Conservation (phyloP, 2,113 vertebrate species). For the Scomber scombrus region DNA sequence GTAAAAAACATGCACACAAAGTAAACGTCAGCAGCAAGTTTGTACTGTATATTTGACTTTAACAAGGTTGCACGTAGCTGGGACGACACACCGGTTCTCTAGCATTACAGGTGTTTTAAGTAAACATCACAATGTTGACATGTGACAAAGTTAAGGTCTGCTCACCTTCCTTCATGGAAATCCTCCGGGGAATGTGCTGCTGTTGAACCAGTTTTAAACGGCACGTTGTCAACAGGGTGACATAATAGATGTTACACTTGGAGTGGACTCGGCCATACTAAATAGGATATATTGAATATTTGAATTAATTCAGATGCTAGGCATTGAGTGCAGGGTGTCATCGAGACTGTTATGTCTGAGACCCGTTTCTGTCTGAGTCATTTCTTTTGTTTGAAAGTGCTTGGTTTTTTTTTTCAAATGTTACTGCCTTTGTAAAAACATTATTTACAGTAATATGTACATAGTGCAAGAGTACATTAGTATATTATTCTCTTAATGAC, state of each 20-base stretch:
- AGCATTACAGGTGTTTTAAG: constrained; percentile 46
- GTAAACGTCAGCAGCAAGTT: no score
- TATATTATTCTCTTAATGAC: not conserved
- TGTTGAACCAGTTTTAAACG: constrained; percentile 70
- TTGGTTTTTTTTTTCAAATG: constrained; percentile 6
- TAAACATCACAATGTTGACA: constrained; percentile 56
- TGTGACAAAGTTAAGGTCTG: constrained; percentile 13
- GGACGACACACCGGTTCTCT: not conserved
- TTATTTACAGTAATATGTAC: not conserved
- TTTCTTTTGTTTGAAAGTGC: not conserved
- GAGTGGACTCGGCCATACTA: not conserved
- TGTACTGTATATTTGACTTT: not conserved
- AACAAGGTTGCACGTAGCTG: not conserved
- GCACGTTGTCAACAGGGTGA: constrained; percentile 12
- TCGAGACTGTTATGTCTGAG: not conserved
- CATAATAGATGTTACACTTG: not conserved
- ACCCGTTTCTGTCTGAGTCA: not conserved
- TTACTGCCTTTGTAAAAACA: not conserved
- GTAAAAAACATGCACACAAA: not conserved
- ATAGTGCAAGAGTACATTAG: no score
- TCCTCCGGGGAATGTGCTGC: constrained; percentile 27
- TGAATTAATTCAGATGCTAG: not conserved
- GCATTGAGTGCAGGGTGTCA: not conserved
- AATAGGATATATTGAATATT: not conserved
- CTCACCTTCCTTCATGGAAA: constrained; percentile 30